phyloP scores from a whole-genome alignment of 2,113 vertebrate genomes.

The Oryzias curvinotus region DNA sequence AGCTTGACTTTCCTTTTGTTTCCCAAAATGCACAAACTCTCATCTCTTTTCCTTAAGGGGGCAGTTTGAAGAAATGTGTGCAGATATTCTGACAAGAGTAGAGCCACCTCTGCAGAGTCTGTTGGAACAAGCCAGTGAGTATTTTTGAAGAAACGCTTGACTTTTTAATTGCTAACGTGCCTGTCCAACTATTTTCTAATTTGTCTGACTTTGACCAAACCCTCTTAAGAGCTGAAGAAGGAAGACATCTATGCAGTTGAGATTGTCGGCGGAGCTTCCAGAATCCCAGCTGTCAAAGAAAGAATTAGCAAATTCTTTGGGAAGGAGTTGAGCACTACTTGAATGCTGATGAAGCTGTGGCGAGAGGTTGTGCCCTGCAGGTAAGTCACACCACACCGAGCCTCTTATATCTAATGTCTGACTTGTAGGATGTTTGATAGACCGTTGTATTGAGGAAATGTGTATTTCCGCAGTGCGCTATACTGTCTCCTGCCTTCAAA shows the following conservation, averaged over 20 bases:
- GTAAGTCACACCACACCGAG: conserved; percentile 60
- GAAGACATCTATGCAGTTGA: conserved; percentile 96
- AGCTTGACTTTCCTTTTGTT: not conserved
- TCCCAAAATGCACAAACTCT: not conserved
- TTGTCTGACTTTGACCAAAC: not conserved
- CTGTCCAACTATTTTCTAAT: no score
- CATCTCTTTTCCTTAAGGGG: conserved; percentile 68
- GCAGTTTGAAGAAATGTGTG: conserved; percentile 93
- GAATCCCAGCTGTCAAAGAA: conserved; percentile 94
- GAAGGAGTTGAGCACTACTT: conserved; percentile 95
- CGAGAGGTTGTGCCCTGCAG: conserved; percentile 95
- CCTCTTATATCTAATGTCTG: not conserved
- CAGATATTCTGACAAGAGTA: conserved; percentile 83
- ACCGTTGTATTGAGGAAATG: no score
- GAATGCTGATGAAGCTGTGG: conserved; percentile 96
- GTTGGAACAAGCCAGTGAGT: conserved; percentile 94
- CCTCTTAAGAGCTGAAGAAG: conserved; percentile 83
- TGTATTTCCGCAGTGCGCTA: conserved; percentile 85
- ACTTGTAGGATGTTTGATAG: no score
- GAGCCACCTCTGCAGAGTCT: conserved; percentile 89
- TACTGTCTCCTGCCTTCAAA: conserved; percentile 97
- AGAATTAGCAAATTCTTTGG: conserved; percentile 94
- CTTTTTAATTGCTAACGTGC: no score
- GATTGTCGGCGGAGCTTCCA: conserved; percentile 94
- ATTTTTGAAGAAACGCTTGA: no score